These are phyloP conservation scores for Reticulitermes speratus DNA, from an alignment of 1,140 invertebrate species.

Conservation along the genomic window DNA sequence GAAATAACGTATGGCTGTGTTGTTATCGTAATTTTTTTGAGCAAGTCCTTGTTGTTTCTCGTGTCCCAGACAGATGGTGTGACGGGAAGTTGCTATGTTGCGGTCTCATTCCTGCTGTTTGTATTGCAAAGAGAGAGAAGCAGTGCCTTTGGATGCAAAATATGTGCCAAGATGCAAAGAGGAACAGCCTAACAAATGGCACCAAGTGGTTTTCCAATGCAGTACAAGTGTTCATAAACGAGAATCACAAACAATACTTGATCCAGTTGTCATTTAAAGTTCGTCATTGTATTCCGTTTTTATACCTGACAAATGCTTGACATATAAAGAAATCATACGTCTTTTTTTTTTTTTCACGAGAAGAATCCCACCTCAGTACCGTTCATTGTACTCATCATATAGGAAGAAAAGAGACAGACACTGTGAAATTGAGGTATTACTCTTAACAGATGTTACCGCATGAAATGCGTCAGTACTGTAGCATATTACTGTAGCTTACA, in stretches of 20 bases:
- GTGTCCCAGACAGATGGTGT: not conserved
- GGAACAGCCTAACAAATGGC: not conserved
- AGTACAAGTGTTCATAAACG: constrained; percentile 29
- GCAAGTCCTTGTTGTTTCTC: constrained; percentile 8
- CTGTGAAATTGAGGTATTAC: not conserved
- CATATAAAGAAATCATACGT: not conserved
- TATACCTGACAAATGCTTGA: constrained; percentile 24
- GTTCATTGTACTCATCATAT: not conserved
- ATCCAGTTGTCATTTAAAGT: constrained; percentile 10
- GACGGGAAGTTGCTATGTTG: not conserved
- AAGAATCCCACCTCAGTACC: constrained; percentile 18
- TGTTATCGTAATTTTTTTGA: constrained; percentile 24
- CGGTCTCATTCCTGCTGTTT: constrained; percentile 29
- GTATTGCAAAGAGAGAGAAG: constrained; percentile 22
- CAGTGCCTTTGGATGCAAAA: constrained; percentile 32
- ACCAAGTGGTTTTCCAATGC: constrained; percentile 25
- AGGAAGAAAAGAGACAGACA: constrained; percentile 17
- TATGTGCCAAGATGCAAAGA: constrained; percentile 31
- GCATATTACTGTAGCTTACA: constrained; percentile 18
- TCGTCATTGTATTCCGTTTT: constrained; percentile 14
- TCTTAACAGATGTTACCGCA: constrained; percentile 21
- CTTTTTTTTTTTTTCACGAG: not conserved
- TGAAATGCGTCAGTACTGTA: constrained; percentile 16
- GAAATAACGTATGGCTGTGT: constrained; percentile 22
- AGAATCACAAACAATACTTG: not conserved